phyloP scores from a whole-genome alignment of 2,888 invertebrate species.

The Bombylius discolor region DNA sequence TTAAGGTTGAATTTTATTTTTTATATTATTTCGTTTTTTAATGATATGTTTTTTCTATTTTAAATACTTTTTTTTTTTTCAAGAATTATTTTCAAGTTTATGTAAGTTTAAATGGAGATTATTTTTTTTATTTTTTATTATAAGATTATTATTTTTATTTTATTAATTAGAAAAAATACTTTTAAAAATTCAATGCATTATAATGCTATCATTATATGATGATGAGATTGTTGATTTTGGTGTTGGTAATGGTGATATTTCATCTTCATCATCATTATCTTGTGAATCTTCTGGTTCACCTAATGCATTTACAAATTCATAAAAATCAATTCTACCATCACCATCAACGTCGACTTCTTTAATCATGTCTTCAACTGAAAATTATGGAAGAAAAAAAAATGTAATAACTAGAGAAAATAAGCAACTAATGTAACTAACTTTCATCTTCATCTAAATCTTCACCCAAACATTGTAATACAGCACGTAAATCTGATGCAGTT shows the following conservation, averaged over 20 bases:
- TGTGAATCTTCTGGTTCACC: conserved; percentile 74
- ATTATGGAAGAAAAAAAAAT: not conserved
- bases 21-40: too few species aligned
- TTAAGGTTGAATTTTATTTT: too few species aligned
- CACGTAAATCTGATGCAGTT: conserved; percentile 74
- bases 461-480: conserved; percentile 76
- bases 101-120: not conserved
- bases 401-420: conserved; percentile 1
- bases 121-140: not conserved
- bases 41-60: too few species aligned
- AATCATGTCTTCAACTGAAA: conserved; percentile 89
- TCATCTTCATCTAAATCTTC: conserved; percentile 83
- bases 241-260: conserved; percentile 35
- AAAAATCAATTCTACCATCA: conserved; percentile 85
- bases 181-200: conserved; percentile 1
- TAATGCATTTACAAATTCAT: conserved; percentile 71
- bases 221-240: conserved; percentile 24
- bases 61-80: too few species aligned
- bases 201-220: conserved; percentile 8
- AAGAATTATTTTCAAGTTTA: too few species aligned
- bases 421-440: conserved; percentile 45
- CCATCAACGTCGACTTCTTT: conserved; percentile 92
- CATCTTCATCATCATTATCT: conserved; percentile 59
- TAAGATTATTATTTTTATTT: not conserved
- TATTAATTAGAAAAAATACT: too few species aligned